Evolutionary conservation across 2,113 vertebrate genomes (phyloP).

Genomic region (Psittacula cyanocephala): DNA sequence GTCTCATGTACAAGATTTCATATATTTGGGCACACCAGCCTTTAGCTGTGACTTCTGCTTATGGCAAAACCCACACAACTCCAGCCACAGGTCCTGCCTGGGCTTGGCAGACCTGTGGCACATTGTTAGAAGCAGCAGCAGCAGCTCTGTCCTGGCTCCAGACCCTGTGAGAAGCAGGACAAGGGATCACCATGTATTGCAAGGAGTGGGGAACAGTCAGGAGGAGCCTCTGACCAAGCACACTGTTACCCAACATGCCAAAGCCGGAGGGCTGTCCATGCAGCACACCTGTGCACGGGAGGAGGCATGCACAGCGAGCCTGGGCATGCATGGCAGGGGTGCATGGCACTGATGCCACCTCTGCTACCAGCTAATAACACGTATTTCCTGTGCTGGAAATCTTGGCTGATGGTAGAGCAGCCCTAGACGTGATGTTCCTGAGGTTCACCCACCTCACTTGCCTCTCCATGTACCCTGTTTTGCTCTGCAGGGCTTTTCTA

Average conservation of each 20-base stretch:
- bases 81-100: background rate
- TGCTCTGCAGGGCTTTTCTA: background rate
- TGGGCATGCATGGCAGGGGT: background rate
- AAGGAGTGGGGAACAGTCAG: background rate
- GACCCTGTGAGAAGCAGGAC: background rate
- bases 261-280: background rate
- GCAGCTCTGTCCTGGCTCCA: background rate
- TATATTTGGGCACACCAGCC: background rate
- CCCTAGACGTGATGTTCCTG: background rate
- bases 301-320: background rate
- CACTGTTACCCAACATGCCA: rapidly evolving
- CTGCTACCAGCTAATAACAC: background rate
- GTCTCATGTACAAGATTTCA: background rate
- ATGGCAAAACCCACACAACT: background rate
- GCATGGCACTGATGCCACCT: too few species aligned
- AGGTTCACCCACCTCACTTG: background rate
- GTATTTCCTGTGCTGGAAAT: background rate
- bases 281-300: rapidly evolving
- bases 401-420: background rate
- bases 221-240: background rate
- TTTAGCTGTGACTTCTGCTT: background rate
- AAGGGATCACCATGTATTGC: rapidly evolving
- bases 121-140: background rate
- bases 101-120: background rate
- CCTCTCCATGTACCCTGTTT: background rate